A percentile compares a stretch with the other conserved stretches of the same genome.
Conservation (phyloP, 2,888 invertebrate genomes). For the Ganaspis brasiliensis region DNA sequence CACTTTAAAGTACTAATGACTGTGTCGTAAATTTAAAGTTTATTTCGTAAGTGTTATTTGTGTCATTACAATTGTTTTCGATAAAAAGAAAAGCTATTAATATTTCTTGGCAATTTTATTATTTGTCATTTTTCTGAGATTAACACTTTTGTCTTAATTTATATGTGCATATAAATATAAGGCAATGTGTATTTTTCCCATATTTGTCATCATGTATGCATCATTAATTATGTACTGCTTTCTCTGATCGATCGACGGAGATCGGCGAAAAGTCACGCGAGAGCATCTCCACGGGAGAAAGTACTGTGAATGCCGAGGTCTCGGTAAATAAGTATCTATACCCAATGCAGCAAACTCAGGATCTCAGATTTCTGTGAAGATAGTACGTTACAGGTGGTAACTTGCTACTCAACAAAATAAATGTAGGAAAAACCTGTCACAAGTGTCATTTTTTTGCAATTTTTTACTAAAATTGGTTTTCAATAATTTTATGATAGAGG, state of each 20-base stretch:
- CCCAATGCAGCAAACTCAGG: constrained; percentile 12
- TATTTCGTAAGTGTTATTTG: constrained; percentile 3
- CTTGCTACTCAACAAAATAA: constrained; percentile 30
- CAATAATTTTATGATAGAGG: no score
- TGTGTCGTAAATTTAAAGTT: not conserved
- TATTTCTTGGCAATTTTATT: not conserved
- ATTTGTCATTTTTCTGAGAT: not conserved
- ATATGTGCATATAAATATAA: constrained; percentile 2
- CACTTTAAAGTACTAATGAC: constrained; percentile 5
- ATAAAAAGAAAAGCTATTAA: not conserved
- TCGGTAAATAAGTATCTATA: constrained; percentile 30
- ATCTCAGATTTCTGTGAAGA: constrained; percentile 32
- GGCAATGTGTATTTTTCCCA: not conserved
- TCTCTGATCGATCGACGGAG: constrained; percentile 69
- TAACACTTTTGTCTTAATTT: not conserved
- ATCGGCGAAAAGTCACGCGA: constrained; percentile 52
- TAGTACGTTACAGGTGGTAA: constrained; percentile 16
- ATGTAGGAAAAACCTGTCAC: not conserved
- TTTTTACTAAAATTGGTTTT: not conserved
- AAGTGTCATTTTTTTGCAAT: not conserved
- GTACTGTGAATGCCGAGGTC: constrained; percentile 45
- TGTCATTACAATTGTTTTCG: not conserved
- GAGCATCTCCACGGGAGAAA: constrained; percentile 58
- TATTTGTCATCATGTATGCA: constrained; percentile 48
- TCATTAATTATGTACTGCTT: constrained; percentile 68